These are phyloP conservation scores for Aldrovandia affinis DNA, from an alignment of 2,797 vertebrate species.

Conservation along the genomic window DNA sequence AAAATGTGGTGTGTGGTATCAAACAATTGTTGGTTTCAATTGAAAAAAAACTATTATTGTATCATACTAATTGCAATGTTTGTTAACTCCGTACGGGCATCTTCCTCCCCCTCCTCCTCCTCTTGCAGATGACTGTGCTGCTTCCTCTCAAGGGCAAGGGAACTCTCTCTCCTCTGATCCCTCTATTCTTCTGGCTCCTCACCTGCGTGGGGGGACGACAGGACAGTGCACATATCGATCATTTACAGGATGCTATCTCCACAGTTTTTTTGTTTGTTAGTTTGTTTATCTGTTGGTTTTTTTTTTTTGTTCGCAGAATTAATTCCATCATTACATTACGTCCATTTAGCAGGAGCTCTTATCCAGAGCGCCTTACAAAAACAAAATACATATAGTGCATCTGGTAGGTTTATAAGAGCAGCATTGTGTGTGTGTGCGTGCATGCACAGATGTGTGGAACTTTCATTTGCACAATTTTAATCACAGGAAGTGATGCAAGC, in stretches of 20 bases:
- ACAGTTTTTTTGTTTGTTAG: not conserved
- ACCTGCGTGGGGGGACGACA: slow-evolving; percentile 14
- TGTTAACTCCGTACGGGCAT: not conserved
- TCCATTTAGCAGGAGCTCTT: not conserved
- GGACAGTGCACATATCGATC: not conserved
- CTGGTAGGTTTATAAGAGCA: not conserved
- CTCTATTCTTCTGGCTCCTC: not conserved
- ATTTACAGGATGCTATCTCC: not conserved
- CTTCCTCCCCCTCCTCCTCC: not conserved
- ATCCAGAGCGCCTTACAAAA: not conserved
- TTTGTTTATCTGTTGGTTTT: not conserved
- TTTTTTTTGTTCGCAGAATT: too few species aligned
- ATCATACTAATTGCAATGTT: not conserved
- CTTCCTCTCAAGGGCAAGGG: not conserved
- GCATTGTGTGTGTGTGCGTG: too few species aligned
- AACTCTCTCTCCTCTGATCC: not conserved
- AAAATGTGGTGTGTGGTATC: too few species aligned
- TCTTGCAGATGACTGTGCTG: slow-evolving; percentile 8
- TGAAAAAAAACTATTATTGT: too few species aligned
- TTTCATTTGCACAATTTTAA: not conserved
- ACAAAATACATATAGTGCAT: not conserved
- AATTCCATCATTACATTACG: not conserved
- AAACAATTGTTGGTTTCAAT: too few species aligned
- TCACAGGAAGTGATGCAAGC: not conserved
- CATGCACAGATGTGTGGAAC: slow-evolving; percentile 14